Percentiles rank a stretch among this genome's conserved stretches.
phyloP scores from a whole-genome alignment of 1,140 invertebrate species.

The Rhopalosiphum padi region DNA sequence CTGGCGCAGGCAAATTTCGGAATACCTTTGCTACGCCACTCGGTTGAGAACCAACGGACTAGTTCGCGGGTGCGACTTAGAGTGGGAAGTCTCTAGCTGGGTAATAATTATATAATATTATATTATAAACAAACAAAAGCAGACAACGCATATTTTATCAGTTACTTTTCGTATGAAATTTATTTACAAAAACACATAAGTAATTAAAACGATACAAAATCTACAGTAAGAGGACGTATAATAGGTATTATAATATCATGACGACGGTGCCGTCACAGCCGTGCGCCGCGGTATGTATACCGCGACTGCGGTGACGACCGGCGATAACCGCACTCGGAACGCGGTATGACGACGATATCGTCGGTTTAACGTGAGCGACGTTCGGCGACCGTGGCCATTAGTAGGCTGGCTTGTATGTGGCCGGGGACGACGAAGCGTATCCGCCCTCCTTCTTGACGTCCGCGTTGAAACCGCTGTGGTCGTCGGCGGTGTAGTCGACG shows the following conservation, averaged over 20 bases:
- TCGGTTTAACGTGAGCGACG: neutral
- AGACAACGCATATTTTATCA: neutral
- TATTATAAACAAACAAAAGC: too few relatives aligned
- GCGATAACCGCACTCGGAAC: neutral
- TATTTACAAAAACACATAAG: neutral
- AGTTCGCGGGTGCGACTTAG: too few relatives aligned
- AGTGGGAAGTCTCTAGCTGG: too few relatives aligned
- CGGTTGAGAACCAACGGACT: too few relatives aligned
- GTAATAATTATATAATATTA: too few relatives aligned
- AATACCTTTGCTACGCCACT: too few relatives aligned
- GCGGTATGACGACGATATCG: neutral
- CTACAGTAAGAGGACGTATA: neutral
- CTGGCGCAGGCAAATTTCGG: too few relatives aligned
- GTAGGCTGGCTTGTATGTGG: constrained; percentile 34
- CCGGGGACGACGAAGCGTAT: constrained; percentile 58
- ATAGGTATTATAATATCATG: neutral
- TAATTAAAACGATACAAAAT: neutral
- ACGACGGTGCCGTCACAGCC: neutral
- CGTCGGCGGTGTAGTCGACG: constrained; percentile 71
- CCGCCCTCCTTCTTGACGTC: constrained; percentile 55
- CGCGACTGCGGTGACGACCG: neutral
- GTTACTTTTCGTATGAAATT: neutral
- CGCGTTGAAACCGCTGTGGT: constrained; percentile 69
- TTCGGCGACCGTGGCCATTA: neutral
- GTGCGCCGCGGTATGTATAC: neutral